These are phyloP conservation scores for Macrostomum lignano DNA, from an alignment of 1,140 invertebrate species.

Conservation along the genomic window DNA sequence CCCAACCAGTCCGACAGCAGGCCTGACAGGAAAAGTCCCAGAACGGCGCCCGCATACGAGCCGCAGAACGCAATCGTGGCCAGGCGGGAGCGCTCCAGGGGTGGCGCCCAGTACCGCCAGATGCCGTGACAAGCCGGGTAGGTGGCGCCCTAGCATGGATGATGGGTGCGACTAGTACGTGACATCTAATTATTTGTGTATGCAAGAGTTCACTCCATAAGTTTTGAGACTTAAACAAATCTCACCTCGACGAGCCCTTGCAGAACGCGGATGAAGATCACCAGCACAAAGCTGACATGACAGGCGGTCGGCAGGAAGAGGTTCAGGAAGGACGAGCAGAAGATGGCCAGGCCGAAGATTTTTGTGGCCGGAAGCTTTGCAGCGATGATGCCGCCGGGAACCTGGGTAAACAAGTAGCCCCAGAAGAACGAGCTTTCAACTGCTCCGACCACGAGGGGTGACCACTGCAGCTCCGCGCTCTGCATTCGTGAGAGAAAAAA, in stretches of 20 bases:
- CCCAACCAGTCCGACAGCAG: conserved; percentile 54
- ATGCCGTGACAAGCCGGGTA: conserved; percentile 98
- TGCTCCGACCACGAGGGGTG: conserved; percentile 34
- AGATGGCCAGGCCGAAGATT: conserved; percentile 86
- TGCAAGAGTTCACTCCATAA: too few relatives aligned
- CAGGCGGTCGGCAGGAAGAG: conserved; percentile 64
- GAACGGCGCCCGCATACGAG: conserved; percentile 73
- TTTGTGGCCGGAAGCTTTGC: conserved; percentile 68
- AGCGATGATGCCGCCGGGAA: conserved; percentile 91
- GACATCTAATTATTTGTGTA: too few relatives aligned
- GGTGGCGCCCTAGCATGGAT: conserved; percentile 70
- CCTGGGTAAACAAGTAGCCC: conserved; percentile 88
- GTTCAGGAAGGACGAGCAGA: conserved; percentile 62
- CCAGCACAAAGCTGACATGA: conserved; percentile 41
- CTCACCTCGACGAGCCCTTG: conserved; percentile 91
- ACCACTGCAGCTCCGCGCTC: too few relatives aligned
- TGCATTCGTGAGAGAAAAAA: too few relatives aligned
- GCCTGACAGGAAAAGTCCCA: conserved; percentile 77
- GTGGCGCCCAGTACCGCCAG: conserved; percentile 95
- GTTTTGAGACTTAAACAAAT: too few relatives aligned
- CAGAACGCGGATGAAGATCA: conserved; percentile 54
- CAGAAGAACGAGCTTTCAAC: conserved; percentile 96
- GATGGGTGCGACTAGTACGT: too few relatives aligned
- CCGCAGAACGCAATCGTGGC: conserved; percentile 83
- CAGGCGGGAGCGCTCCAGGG: conserved; percentile 69